Evolutionary conservation across 2,113 vertebrate genomes (phyloP).

Genomic region (Bubo bubo): DNA sequence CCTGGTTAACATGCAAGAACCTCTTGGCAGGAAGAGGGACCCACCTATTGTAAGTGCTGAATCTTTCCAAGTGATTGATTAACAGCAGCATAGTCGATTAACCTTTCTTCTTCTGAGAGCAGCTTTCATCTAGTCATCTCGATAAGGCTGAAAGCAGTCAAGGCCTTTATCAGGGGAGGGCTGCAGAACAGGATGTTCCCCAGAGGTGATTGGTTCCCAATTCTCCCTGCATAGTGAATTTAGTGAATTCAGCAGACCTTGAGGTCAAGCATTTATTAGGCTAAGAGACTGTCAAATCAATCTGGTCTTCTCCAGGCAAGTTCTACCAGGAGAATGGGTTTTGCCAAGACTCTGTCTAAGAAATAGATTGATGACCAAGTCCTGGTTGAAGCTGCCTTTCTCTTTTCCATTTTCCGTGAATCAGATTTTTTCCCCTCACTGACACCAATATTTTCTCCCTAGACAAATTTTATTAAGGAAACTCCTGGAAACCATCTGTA

Average conservation of each 20-base stretch:
- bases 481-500: conserved; percentile 32
- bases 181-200: conserved; percentile 49
- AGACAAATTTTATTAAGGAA: conserved; percentile 55
- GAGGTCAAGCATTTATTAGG: conserved; percentile 73
- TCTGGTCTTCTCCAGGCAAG: conserved; percentile 63
- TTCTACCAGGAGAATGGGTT: conserved; percentile 56
- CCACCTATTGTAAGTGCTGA: conserved; percentile 45
- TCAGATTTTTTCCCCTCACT: conserved; percentile 18
- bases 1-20: conserved; percentile 60
- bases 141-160: conserved; percentile 69
- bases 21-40: conserved; percentile 37
- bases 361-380: conserved; percentile 59
- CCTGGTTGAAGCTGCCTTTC: conserved; percentile 45
- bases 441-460: conserved; percentile 44
- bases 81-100: conserved; percentile 59
- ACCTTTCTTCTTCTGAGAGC: conserved; percentile 67
- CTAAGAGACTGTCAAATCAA: conserved; percentile 74
- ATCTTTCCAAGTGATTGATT: conserved; percentile 69
- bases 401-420: conserved; percentile 40
- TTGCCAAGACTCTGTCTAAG: conserved; percentile 63
- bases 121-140: conserved; percentile 62
- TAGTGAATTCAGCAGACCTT: conserved; percentile 72
- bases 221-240: conserved; percentile 66
- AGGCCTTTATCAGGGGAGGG: conserved; percentile 67
- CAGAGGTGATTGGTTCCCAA: conserved; percentile 65